A percentile compares a stretch with the other conserved stretches of the same genome.
Conservation (phyloP, 2,797 vertebrate species). For the Scolopax bukidnonensis region DNA sequence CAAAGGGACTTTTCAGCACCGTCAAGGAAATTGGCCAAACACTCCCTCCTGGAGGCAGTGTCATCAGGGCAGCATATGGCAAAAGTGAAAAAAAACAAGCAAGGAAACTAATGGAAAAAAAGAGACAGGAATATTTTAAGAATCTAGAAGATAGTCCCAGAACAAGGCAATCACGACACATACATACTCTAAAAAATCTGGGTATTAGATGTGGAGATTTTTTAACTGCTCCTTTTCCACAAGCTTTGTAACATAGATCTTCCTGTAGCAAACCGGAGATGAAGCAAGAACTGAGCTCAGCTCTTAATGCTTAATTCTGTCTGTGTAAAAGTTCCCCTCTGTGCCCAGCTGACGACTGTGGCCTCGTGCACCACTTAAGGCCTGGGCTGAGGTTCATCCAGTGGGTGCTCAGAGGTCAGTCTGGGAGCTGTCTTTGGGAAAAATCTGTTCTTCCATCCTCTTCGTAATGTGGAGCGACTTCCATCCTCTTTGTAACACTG, state of each 20-base stretch:
- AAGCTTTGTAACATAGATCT: neutral
- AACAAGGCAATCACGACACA: neutral
- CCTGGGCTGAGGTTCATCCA: neutral
- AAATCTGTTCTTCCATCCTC: neutral
- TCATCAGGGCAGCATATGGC: slow-evolving; percentile 32
- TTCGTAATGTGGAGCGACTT: neutral
- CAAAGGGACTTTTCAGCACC: slow-evolving; percentile 40
- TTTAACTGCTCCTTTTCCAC: neutral
- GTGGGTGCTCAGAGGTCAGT: neutral
- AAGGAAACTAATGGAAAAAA: neutral
- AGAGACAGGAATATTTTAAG: neutral
- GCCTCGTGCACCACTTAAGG: neutral
- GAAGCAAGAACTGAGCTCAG: neutral
- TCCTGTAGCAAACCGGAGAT: neutral
- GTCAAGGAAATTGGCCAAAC: slow-evolving; percentile 35
- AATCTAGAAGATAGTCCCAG: neutral
- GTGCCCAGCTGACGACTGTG: neutral
- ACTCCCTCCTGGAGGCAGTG: neutral
- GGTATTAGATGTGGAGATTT: neutral
- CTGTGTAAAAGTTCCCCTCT: neutral
- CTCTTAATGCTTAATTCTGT: neutral
- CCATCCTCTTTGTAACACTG: neutral
- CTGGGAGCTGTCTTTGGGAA: neutral
- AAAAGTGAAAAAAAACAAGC: neutral
- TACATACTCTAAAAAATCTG: neutral